phyloP scores from a whole-genome alignment of 2,113 vertebrate species.

The Choloepus hoffmanni region DNA sequence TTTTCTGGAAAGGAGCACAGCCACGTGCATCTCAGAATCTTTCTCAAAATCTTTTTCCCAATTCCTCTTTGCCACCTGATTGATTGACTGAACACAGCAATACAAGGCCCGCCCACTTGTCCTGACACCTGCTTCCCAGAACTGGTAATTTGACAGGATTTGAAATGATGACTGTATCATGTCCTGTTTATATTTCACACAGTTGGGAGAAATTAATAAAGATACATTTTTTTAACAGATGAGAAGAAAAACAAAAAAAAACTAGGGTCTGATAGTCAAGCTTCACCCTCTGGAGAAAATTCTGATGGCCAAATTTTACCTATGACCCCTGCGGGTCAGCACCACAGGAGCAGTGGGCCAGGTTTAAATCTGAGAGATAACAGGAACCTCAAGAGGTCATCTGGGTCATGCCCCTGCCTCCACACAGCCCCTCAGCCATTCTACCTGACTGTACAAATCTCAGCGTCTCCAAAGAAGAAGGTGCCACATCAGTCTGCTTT shows the following conservation, averaged over 20 bases:
- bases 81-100: not conserved
- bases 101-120: not conserved
- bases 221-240: not conserved
- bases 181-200: not conserved
- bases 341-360: not conserved
- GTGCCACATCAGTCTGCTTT: fast-evolving
- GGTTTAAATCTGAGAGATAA: not conserved
- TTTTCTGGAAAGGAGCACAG: not conserved
- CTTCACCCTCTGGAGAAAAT: not conserved
- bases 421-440: not conserved
- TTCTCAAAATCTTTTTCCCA: no score
- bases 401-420: not conserved
- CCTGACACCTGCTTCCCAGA: not conserved
- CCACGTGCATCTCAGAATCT: fast-evolving
- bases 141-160: not conserved
- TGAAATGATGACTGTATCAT: not conserved
- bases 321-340: not conserved
- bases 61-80: not conserved
- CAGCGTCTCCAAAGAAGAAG: not conserved
- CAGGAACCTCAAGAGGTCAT: not conserved
- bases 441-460: not conserved
- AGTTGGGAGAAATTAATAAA: not conserved
- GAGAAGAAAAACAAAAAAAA: not conserved
- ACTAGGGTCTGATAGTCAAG: not conserved
- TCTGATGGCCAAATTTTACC: fast-evolving